Percentiles rank a stretch among this genome's conserved stretches.
These are phyloP conservation scores for Hesperia comma DNA, from an alignment of 2,888 invertebrate genomes.

Conservation along the genomic window DNA sequence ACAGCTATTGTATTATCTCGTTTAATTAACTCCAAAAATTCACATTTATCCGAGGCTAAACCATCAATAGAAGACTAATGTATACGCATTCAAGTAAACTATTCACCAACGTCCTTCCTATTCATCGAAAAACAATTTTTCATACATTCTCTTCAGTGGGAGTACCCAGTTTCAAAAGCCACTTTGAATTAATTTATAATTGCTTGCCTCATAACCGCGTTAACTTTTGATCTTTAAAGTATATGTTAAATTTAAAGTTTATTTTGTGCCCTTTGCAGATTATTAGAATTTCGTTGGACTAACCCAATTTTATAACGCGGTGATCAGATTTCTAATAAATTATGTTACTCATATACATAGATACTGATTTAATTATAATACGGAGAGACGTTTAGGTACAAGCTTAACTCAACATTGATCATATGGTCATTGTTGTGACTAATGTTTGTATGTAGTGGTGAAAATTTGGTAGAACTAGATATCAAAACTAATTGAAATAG, in stretches of 20 bases:
- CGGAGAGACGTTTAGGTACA: no score
- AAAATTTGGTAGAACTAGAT: no score
- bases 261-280: neutral
- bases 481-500: no score
- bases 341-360: no score
- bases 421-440: no score
- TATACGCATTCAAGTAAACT: conserved; percentile 14
- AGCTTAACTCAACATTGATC: no score
- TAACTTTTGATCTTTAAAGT: conserved; percentile 24
- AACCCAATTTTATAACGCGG: no score
- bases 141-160: conserved; percentile 37
- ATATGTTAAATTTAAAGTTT: neutral
- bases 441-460: no score
- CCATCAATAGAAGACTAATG: conserved; percentile 22
- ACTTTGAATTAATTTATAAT: conserved; percentile 40
- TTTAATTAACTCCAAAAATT: conserved; percentile 19
- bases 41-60: conserved; percentile 26
- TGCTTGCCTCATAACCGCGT: conserved; percentile 29
- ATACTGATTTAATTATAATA: no score
- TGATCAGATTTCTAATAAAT: no score
- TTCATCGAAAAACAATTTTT: conserved; percentile 34
- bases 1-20: neutral
- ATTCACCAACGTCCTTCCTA: conserved; percentile 30
- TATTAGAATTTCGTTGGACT: neutral
- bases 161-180: conserved; percentile 21